Base-by-base conservation (phyloP, 37 sponge, comb jelly and placozoan genomes). In the Oopsacas minuta region DNA sequence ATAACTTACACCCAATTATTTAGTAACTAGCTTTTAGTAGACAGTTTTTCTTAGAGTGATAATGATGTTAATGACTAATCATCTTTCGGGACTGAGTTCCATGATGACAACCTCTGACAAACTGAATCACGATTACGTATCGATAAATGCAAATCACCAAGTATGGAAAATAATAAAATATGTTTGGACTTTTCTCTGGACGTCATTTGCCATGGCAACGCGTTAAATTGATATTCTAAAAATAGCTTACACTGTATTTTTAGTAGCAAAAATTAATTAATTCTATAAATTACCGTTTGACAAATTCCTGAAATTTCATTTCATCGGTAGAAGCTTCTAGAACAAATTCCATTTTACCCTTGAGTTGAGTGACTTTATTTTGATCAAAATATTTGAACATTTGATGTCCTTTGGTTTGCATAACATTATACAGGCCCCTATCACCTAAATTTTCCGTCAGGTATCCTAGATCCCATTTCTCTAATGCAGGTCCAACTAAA, bases 51-150 rank as follows among this genome's bases (percentile, higher is more conserved):
- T n/a, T 46, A 12, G 7, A 32, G 75, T 61, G 75, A n/a, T 61
- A 61, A 61, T 61, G 75, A 61, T 61, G 75, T 61, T 61, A 61
- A n/a, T n/a, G n/a, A n/a, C n/a, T n/a, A 32, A 25, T n/a, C 75
- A 61, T 61, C 75, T 61, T 61, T 61, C 75, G 75, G 75, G 75
- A 61, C 75, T 61, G 75, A 61, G 17, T n/a, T n/a, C 75, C 30
- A 7, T 61, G 75, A 61, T 61, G 75, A 61, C 75, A n/a, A 25
- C 75, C 75, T 61, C 75, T 61, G 75, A 61, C 75, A 61, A 61
- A 25, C 75, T 61, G 75, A 61, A 61, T n/a, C 75, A 61, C 75
- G 28, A 42, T n/a, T n/a, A n/a, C n/a, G n/a, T n/a, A n/a, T n/a
- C n/a, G n/a, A n/a, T n/a, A n/a, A n/a, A n/a, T n/a, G n/a, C n/a